phyloP scores from a whole-genome alignment of 1,140 invertebrate genomes.

The Drosophila parvula region DNA sequence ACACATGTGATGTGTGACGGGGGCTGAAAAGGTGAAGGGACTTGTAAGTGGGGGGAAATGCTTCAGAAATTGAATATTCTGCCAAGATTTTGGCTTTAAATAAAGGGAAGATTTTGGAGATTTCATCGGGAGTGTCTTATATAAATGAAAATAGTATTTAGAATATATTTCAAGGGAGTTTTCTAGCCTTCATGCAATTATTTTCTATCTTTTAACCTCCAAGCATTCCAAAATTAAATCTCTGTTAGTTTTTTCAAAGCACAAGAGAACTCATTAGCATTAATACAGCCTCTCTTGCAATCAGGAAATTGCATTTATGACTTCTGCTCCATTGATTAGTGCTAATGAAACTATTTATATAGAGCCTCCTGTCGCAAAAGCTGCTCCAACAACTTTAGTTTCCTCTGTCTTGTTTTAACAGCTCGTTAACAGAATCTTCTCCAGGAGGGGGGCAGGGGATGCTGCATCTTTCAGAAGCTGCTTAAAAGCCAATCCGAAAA shows the following conservation, averaged over 20 bases:
- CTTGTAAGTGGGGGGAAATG: background rate
- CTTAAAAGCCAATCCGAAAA: conserved; percentile 75
- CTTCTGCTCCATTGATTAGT: conserved; percentile 12
- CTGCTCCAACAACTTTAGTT: conserved; percentile 14
- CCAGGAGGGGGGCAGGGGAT: conserved; percentile 19
- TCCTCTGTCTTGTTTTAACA: conserved; percentile 55
- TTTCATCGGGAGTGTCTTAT: background rate
- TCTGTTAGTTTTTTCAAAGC: background rate
- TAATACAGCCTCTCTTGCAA: conserved; percentile 2
- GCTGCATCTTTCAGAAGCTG: conserved; percentile 68
- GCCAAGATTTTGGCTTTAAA: background rate
- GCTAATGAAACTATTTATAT: conserved; percentile 35
- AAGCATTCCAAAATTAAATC: background rate
- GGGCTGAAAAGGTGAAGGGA: conserved; percentile 6
- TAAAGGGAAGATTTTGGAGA: background rate
- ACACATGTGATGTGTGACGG: conserved; percentile 45
- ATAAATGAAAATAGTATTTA: background rate
- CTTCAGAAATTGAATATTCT: conserved; percentile 12
- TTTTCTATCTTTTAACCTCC: background rate
- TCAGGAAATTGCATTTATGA: conserved; percentile 29
- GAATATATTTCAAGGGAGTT: background rate
- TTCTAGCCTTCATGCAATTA: too few relatives aligned
- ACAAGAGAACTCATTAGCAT: conserved; percentile 9
- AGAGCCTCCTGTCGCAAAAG: conserved; percentile 7
- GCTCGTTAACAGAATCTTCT: conserved; percentile 59